Percentiles rank a stretch among this genome's conserved stretches.
Conservation (phyloP, 1,140 invertebrate genomes). For the Conus betulinus region DNA sequence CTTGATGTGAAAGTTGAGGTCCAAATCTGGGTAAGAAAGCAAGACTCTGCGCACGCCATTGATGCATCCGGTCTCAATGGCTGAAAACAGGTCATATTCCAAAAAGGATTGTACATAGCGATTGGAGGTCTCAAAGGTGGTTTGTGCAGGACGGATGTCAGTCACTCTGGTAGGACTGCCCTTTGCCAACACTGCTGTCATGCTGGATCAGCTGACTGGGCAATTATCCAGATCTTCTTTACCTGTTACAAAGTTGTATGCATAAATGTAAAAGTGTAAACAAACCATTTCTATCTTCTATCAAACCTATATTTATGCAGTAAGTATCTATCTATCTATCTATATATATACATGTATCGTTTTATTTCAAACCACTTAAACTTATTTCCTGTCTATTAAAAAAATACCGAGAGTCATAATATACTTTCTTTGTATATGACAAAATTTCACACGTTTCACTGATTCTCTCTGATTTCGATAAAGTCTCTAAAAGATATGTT, state of each 20-base stretch:
- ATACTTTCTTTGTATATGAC: too few species aligned
- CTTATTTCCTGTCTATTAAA: too few species aligned
- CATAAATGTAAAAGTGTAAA: too few species aligned
- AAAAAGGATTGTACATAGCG: slow-evolving; percentile 67
- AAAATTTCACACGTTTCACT: too few species aligned
- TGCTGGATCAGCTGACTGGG: not conserved
- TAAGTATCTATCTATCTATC: too few species aligned
- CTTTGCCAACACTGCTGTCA: slow-evolving; percentile 40
- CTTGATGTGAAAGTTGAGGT: slow-evolving; percentile 69
- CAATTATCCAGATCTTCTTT: not conserved
- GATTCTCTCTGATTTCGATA: too few species aligned
- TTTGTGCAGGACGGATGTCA: slow-evolving; percentile 46
- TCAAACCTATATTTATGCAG: too few species aligned
- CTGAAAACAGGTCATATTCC: slow-evolving; percentile 67
- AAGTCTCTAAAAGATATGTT: too few species aligned
- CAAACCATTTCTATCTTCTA: too few species aligned
- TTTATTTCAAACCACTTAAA: too few species aligned
- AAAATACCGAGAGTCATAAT: too few species aligned
- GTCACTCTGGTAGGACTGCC: slow-evolving; percentile 42
- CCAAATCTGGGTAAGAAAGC: slow-evolving; percentile 67
- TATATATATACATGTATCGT: too few species aligned
- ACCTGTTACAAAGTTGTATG: not conserved
- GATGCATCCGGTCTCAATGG: slow-evolving; percentile 54
- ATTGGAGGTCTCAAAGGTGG: slow-evolving; percentile 67
- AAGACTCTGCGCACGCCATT: slow-evolving; percentile 62